Base-by-base conservation (phyloP, 2,797 vertebrate genomes). In the Acipenser ruthenus region DNA sequence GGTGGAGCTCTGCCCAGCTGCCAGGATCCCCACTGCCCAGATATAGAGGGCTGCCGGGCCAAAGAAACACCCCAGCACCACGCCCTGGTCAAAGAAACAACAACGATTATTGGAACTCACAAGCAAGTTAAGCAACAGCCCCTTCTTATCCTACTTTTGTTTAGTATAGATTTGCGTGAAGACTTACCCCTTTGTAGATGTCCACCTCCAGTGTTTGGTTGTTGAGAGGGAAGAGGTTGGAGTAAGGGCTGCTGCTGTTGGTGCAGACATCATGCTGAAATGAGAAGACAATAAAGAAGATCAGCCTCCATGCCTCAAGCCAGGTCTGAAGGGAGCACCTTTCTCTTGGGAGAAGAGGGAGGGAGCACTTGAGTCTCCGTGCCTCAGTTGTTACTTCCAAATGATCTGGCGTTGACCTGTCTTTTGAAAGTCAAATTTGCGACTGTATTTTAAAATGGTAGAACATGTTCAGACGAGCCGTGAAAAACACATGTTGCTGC, bases 1-100 rank as follows among this genome's bases (percentile, higher is more conserved):
- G 7, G 96, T 98, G 52, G 96, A 98, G 83, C 96, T 99, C 85
- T 98, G 96, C 50, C 96, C 96, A 0, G 96, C 96, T 10, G 96
- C 96, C 48, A 99, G 89, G 78, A 99, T 98, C 10, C 96, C 96
- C 0, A 99, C 81, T 0, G 96, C 95, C 96, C 96, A 99, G 80
- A 99, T 98, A 71, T 96, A 99, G 52, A 99, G 90, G 0, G 95
- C 90, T 0, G 92, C 95, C 0, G 93, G 91, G 18, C 96, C 96
- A 0, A 99, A 99, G 79, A 92, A 93, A 67, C 96, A 99, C 2
- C 96, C 96, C 73, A 99, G 77, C 1, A 93, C 88, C 0, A 85
- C 88, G 0, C 93, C 93, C 93, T 93, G 74, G 1, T n/a, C 0
- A 49, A 49, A 37, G 23, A 37, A 18, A 18, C n/a, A 37, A 37